Percentiles rank a stretch among this genome's conserved stretches.
Evolutionary conservation across 2,888 invertebrate genomes (phyloP).

Genomic region (Orchestes rusci): DNA sequence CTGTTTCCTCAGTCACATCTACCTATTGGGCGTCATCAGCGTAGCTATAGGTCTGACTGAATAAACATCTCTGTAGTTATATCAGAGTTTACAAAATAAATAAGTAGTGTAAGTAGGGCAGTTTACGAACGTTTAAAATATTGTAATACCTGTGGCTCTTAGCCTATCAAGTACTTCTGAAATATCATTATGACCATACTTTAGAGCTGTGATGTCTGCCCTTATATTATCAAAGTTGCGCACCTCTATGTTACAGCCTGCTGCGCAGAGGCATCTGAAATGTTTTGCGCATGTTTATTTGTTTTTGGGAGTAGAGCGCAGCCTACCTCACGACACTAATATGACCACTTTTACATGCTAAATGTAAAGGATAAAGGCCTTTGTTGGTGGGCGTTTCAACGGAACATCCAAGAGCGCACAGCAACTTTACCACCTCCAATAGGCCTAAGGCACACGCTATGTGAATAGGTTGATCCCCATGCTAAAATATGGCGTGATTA

Average conservation of each 20-base stretch:
- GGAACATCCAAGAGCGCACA: slow-evolving; percentile 53
- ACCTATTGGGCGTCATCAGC: too few relatives aligned
- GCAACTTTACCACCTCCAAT: slow-evolving; percentile 49
- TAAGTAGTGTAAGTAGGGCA: too few relatives aligned
- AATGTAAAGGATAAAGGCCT: slow-evolving; percentile 59
- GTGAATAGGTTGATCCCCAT: slow-evolving; percentile 55
- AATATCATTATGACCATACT: slow-evolving; percentile 63
- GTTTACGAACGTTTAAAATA: neutral
- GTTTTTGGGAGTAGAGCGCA: too few relatives aligned
- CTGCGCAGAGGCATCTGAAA: slow-evolving; percentile 56
- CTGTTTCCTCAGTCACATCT: too few relatives aligned
- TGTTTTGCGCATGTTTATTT: neutral
- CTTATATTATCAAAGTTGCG: slow-evolving; percentile 63
- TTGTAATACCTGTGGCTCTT: slow-evolving; percentile 45
- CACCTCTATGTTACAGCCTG: slow-evolving; percentile 62
- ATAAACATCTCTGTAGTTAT: too few relatives aligned
- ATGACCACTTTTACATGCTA: slow-evolving; percentile 65
- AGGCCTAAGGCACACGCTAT: slow-evolving; percentile 51
- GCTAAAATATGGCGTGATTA: slow-evolving; percentile 36
- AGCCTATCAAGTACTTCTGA: slow-evolving; percentile 60
- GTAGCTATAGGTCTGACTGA: too few relatives aligned
- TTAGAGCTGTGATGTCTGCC: slow-evolving; percentile 70
- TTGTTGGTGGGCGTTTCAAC: slow-evolving; percentile 57
- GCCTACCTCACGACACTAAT: slow-evolving; percentile 57
- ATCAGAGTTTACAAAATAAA: too few relatives aligned